Evolutionary conservation across 2,113 vertebrate species (phyloP), one percentile per base, ranked within the genome.

Genomic region (Trinectes maculatus): DNA sequence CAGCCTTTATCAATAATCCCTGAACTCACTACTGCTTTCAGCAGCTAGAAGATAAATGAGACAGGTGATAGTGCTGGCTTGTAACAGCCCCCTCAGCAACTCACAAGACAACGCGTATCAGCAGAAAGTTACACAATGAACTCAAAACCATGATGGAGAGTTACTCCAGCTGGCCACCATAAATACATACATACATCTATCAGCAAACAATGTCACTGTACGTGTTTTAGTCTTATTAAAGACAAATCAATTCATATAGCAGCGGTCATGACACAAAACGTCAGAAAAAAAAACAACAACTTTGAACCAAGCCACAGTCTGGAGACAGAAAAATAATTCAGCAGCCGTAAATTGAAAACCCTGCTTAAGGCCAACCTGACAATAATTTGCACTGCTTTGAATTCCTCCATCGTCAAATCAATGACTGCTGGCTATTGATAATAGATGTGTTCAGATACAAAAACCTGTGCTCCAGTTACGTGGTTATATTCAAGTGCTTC

Each of bases 401-500:
- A 56, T 52, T 52, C 40, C 21, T 34, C 26, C 24, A 33, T 29
- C 53, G 5, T 3, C 31, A 75, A 53, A 52, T 29, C 43, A 74
- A 79, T 44, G 49, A 34, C 49, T 62, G 55, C 22, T 9, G 33
- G 22, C 19, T 60, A 19, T 67, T 53, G 7, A 55, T 26, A 43
- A 36, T 52, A 46, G 9, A 49, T 8, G 22, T 58, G 29, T 55
- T 46, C 10, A 63, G 16, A 65, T 9, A 65, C 24, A 4, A 79
- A n/a, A 66, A 40, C 33, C 52, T 46, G 29, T 47, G 28, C 16
- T 54, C 40, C 36, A 19, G 13, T 36, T 55, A 10, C 6, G 12
- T 21, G 34, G 49, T 78, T 54, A 62, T 52, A 66, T 77, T 46
- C 52, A 74, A 69, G 18, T 4, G 58, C 12, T 33, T 67, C 43